These are phyloP conservation scores for Bellardia pandia DNA, from an alignment of 2,888 invertebrate species.

Conservation along the genomic window DNA sequence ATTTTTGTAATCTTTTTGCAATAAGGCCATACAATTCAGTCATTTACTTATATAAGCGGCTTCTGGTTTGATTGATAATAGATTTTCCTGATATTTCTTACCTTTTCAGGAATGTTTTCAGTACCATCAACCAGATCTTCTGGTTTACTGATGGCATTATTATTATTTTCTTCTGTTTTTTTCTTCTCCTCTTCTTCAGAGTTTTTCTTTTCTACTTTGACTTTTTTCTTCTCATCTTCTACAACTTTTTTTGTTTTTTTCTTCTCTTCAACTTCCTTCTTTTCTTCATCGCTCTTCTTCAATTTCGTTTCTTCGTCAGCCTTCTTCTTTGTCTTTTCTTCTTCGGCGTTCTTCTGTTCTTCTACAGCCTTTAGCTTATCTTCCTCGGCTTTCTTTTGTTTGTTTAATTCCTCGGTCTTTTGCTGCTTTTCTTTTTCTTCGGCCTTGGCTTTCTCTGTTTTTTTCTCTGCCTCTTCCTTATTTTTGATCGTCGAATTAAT, in stretches of 20 bases:
- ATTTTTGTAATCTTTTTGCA: neutral
- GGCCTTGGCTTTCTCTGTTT: neutral
- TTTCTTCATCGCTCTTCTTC: constrained; percentile 7
- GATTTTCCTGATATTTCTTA: constrained; percentile 56
- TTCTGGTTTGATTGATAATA: neutral
- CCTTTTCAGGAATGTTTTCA: constrained; percentile 74
- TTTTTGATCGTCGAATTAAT: neutral
- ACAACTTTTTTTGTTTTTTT: constrained; percentile 19
- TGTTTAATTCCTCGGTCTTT: neutral
- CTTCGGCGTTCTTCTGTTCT: constrained; percentile 11
- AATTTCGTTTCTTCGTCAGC: neutral
- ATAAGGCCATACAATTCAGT: constrained; percentile 15
- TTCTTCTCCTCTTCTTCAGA: constrained; percentile 78
- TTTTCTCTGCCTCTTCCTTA: constrained; percentile 74
- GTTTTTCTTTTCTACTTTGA: constrained; percentile 79
- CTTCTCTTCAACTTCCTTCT: neutral
- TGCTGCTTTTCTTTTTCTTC: constrained; percentile 37
- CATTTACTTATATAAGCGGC: constrained; percentile 1
- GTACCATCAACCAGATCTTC: constrained; percentile 72
- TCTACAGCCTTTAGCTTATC: constrained; percentile 84
- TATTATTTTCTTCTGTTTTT: constrained; percentile 75
- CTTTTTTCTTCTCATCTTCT: constrained; percentile 84
- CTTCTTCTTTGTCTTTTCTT: constrained; percentile 14
- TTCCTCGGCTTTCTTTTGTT: constrained; percentile 78
- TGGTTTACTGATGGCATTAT: constrained; percentile 84